Evolutionary conservation across 2,888 invertebrate genomes (phyloP), one percentile per base, ranked within the genome.

Genomic region (Dioctria linearis): DNA sequence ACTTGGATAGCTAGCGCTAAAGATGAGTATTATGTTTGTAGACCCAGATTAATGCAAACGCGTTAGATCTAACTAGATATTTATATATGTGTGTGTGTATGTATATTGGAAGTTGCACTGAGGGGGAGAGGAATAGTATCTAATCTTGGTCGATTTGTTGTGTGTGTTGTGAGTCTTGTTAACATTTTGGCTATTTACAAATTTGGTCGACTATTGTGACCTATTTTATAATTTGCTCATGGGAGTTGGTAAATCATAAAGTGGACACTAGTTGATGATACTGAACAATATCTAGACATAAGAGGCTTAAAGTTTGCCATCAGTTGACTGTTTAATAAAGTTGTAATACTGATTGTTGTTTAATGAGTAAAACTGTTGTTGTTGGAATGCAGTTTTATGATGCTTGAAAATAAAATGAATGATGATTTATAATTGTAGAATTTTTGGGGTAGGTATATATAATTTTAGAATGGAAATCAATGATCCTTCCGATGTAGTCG

Each of bases 121-220:
- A 75, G 75, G 61, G 75, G 61, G 25, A 75, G 25, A 1, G 25
- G 25, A 25, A 2, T 25, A 25, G 2, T 25, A 59, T 75, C 75
- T 75, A 75, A 75, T 75, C 75, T 61, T 75, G 75, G 75, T 61
- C 46, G 59, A 59, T 75, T 75, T 61, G 57, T 75, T 59, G 57
- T 75, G 59, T 25, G 46, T 61, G 57, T 75, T 59, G 40, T 75
- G 59, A 42, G 46, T 59, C 75, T 75, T 75, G 57, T 61, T 71
- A 71, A 71, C 71, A 71, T 59, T 75, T 75, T 75, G 75, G 75
- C 43, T 43, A 75, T 75, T 75, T 75, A 59, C 75, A 61, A 59
- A 75, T 59, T 75, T 75, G 59, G 39, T 43, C 37, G 43, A 11
- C 61, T 11, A 57, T 75, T 71, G 71, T 71, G 71, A 71, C 75